These are phyloP conservation scores for Eurosta solidaginis DNA, from an alignment of 1,140 invertebrate species.

Conservation along the genomic window DNA sequence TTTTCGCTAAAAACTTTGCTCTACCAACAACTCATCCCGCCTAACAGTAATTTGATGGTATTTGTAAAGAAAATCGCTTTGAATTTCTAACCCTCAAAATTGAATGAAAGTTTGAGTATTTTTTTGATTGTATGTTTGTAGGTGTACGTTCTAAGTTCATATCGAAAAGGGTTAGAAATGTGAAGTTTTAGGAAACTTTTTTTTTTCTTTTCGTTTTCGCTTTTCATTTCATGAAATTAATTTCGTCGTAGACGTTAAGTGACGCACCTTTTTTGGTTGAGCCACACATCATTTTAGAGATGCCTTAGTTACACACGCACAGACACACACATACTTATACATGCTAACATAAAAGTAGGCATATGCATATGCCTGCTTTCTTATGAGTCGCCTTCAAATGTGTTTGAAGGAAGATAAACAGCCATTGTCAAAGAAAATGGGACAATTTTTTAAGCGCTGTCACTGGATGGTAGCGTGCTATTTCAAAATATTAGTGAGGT, in stretches of 20 bases:
- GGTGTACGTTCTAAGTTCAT: too few relatives aligned
- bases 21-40: neutral
- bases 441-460: too few relatives aligned
- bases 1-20: neutral
- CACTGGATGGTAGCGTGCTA: too few relatives aligned
- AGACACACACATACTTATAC: neutral
- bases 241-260: slow-evolving; percentile 17
- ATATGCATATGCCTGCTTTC: neutral
- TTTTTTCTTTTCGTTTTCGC: neutral
- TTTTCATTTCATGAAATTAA: slow-evolving; percentile 13
- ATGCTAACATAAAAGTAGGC: neutral
- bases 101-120: neutral
- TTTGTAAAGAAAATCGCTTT: slow-evolving; percentile 24
- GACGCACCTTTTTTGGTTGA: slow-evolving; percentile 16
- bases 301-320: neutral
- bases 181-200: neutral
- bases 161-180: slow-evolving; percentile 1
- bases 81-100: slow-evolving; percentile 17
- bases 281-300: neutral
- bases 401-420: too few relatives aligned
- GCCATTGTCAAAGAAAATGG: too few relatives aligned
- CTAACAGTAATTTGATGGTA: neutral
- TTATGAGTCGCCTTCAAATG: neutral
- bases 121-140: too few relatives aligned
- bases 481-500: too few relatives aligned